Percentiles rank a stretch among this genome's conserved stretches.
Conservation (phyloP, 2,113 vertebrate genomes). For the Myrmophylax atrothorax region DNA sequence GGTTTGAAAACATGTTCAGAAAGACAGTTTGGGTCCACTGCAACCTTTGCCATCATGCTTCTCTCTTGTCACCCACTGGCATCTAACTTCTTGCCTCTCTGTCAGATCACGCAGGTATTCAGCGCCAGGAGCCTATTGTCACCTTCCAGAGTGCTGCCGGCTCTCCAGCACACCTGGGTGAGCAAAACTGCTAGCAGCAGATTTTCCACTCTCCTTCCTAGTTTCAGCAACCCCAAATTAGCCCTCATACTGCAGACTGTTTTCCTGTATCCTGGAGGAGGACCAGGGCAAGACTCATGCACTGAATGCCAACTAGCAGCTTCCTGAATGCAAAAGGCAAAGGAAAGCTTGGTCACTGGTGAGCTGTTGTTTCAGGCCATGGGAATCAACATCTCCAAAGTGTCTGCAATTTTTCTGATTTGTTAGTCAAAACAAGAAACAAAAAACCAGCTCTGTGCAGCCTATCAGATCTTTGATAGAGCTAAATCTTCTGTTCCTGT, state of each 20-base stretch:
- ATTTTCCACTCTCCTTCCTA: background rate
- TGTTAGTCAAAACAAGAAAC: background rate
- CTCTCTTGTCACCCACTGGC: accelerated
- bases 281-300: background rate
- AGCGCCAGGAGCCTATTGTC: conserved; percentile 65
- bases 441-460: background rate
- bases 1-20: background rate
- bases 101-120: conserved; percentile 59
- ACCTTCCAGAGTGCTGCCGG: conserved; percentile 71
- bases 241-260: background rate
- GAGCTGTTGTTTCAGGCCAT: background rate
- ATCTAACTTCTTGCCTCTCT: background rate
- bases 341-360: background rate
- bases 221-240: background rate
- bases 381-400: background rate
- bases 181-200: conserved; percentile 1
- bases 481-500: background rate
- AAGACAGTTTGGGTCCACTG: background rate
- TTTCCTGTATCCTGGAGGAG: background rate
- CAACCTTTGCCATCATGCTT: accelerated
- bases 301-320: background rate
- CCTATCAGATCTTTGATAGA: accelerated
- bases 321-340: background rate
- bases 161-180: conserved; percentile 74
- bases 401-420: background rate